Evolutionary conservation across 2,888 invertebrate genomes (phyloP), one percentile per base, ranked within the genome.

Genomic region (Drosophila longiperda): DNA sequence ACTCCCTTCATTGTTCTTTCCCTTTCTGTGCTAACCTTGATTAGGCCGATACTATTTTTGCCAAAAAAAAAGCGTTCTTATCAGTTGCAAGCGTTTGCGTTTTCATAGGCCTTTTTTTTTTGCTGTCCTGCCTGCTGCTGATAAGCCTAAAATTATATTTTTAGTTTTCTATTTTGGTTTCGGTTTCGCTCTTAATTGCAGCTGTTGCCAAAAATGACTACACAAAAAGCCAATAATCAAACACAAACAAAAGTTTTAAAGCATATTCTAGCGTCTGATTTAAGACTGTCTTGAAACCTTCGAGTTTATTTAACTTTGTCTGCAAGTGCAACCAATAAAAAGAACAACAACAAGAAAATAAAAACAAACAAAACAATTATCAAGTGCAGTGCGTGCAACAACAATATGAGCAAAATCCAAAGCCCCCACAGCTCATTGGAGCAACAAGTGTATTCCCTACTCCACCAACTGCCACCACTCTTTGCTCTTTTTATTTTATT

Each of bases 391-490:
- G 50, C 50, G 29, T 65, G 54, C 40, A 68, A 57, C 20, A 60
- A 54, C 42, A 29, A 26, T 7, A 42, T 20, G 20, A 17, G 38
- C 48, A 38, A 64, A 17, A 20, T 34, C 48, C 63, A 69, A 76
- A 70, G 79, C 62, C 52, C 61, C 34, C 62, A 29, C 59, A 69
- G 73, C 66, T 70, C 73, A 79, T 75, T 66, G 65, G 69, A 78
- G 72, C 73, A 73, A 69, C 68, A 77, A 77, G 62, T 76, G 58
- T 48, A 50, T 50, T 20, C 1, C 6, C n/a, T n/a, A 32, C n/a
- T 50, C 17, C 36, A 50, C 23, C 33, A 71, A 42, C 36, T 55
- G 49, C 58, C 38, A 29, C 29, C 29, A 48, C 17, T 54, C 12
- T 36, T 0, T 26, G 48, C 33, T 29, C n/a, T 12, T 34, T 42